Evolutionary conservation across 1,140 invertebrate genomes (phyloP).

Genomic region (Metaphire vulgaris): DNA sequence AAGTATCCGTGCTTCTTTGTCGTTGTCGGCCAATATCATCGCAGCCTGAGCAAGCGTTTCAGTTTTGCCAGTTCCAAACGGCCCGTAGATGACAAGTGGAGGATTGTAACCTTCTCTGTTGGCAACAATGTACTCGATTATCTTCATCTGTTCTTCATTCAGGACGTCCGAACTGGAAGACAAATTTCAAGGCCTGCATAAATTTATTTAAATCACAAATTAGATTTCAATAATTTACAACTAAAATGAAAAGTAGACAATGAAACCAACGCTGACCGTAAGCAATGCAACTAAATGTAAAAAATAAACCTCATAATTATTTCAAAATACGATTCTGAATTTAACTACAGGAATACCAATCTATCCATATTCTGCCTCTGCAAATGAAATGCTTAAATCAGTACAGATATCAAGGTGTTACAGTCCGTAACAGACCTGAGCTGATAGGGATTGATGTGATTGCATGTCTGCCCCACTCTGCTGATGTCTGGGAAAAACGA

Average conservation of each 20-base stretch:
- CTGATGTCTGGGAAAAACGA: neutral
- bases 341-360: too few species aligned
- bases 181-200: neutral
- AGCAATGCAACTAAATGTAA: too few species aligned
- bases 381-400: too few species aligned
- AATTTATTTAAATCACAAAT: neutral
- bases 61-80: slow-evolving; percentile 83
- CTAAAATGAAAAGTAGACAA: too few species aligned
- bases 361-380: too few species aligned
- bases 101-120: slow-evolving; percentile 60
- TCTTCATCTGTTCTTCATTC: slow-evolving; percentile 73
- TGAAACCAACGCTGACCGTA: too few species aligned
- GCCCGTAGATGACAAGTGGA: slow-evolving; percentile 71
- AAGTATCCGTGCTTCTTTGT: slow-evolving; percentile 64
- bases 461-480: neutral
- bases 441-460: neutral
- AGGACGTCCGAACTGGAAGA: slow-evolving; percentile 43
- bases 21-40: slow-evolving; percentile 64
- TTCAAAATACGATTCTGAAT: too few species aligned
- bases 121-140: slow-evolving; percentile 67
- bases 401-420: too few species aligned
- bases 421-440: neutral
- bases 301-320: too few species aligned
- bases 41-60: slow-evolving; percentile 72
- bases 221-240: neutral